Percentiles rank a stretch among this genome's conserved stretches.
Conservation (phyloP, 1,140 invertebrate genomes). For the Brachionus koreanus region DNA sequence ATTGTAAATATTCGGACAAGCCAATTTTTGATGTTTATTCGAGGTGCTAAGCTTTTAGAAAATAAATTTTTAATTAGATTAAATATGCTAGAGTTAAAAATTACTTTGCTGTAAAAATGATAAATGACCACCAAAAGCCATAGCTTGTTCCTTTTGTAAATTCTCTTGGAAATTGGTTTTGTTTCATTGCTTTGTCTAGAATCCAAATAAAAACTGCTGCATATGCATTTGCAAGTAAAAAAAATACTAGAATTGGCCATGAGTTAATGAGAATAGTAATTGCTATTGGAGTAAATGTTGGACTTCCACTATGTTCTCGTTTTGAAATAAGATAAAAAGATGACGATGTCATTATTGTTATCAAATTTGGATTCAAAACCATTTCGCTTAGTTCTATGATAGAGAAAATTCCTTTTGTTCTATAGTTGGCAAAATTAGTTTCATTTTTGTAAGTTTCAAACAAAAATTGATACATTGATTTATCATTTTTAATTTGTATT, state of each 20-base stretch:
- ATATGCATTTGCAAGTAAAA: constrained; percentile 30
- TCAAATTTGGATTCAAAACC: not conserved
- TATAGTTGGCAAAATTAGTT: not conserved
- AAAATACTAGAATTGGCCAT: constrained; percentile 32
- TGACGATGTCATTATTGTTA: constrained; percentile 5
- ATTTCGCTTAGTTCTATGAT: constrained; percentile 4
- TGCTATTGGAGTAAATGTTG: constrained; percentile 38
- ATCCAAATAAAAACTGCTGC: constrained; percentile 37
- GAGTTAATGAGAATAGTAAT: constrained; percentile 19
- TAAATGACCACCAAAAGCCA: constrained; percentile 28
- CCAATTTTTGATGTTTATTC: constrained; percentile 30
- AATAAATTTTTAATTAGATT: not conserved
- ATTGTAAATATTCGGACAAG: constrained; percentile 3
- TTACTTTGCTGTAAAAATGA: constrained; percentile 33
- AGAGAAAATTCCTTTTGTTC: constrained; percentile 15
- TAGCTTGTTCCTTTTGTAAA: constrained; percentile 28
- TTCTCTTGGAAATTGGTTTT: constrained; percentile 27
- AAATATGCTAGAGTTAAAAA: not conserved
- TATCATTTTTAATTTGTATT: not conserved
- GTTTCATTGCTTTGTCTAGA: not conserved
- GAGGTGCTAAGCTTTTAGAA: constrained; percentile 4
- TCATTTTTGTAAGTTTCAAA: constrained; percentile 2
- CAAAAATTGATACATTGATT: not conserved
- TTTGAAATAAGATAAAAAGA: constrained; percentile 34
- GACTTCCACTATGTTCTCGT: constrained; percentile 24